Conservation (phyloP, 2,113 vertebrate species). For the Pampusana beccarii region DNA sequence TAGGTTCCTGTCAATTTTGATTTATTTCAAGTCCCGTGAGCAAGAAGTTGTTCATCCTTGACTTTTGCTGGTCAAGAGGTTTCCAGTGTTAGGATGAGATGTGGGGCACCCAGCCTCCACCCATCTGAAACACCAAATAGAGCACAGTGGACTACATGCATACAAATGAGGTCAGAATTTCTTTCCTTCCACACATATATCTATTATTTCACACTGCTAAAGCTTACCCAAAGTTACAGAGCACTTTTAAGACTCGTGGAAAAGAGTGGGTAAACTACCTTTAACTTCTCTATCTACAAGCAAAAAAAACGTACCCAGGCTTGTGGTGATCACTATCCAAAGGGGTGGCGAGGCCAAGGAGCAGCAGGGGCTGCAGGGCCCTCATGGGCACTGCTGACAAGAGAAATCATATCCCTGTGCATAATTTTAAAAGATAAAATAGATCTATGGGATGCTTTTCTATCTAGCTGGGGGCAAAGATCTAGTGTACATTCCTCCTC, state of each 20-base stretch:
- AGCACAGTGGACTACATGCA: background rate
- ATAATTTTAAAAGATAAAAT: background rate
- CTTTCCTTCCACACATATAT: background rate
- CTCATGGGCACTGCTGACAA: background rate
- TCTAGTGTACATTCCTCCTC: background rate
- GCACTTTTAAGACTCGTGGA: background rate
- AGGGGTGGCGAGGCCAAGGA: rapidly evolving
- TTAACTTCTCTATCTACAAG: slow-evolving; percentile 4
- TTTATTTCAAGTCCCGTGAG: background rate
- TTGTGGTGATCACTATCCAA: background rate
- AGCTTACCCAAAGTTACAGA: slow-evolving; percentile 1
- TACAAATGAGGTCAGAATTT: background rate
- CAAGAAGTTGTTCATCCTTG: background rate
- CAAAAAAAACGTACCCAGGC: background rate
- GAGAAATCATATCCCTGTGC: background rate
- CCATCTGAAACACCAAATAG: background rate
- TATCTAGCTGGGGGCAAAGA: background rate
- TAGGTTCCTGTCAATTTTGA: background rate
- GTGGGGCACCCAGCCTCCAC: background rate
- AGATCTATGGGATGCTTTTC: background rate
- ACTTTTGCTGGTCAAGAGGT: background rate
- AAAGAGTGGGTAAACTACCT: background rate
- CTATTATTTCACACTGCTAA: background rate
- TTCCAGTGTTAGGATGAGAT: background rate
- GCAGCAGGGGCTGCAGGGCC: background rate